These are phyloP conservation scores for honey bee (Apis mellifera) DNA, from an alignment of 1,140 invertebrate species.

Conservation along the genomic window Amel_HAv3.1 CM009941.2:13488001-13488500, in stretches of 20 bases:
- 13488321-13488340: conserved; percentile 44
- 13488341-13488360: conserved; percentile 34
- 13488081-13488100: conserved; percentile 48
- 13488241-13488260: conserved; percentile 34
- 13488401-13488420: not conserved
- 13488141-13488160: not conserved
- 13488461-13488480: conserved; percentile 36
- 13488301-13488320: conserved; percentile 47
- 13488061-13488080: conserved; percentile 38
- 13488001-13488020: not conserved
- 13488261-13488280: conserved; percentile 40
- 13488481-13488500: not conserved
- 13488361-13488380: not conserved
- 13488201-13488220: conserved; percentile 22
- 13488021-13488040: not conserved
- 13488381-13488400: not conserved
- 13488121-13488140: not conserved
- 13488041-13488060: not conserved
- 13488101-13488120: conserved; percentile 49
- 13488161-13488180: not conserved
- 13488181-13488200: conserved; percentile 33
- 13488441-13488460: conserved; percentile 33
- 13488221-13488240: not conserved
- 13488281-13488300: conserved; percentile 49
- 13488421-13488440: conserved; percentile 41